Percentiles rank a stretch among this genome's conserved stretches.
Conservation (phyloP, 2,888 invertebrate species). For the Diabrotica balteata region DNA sequence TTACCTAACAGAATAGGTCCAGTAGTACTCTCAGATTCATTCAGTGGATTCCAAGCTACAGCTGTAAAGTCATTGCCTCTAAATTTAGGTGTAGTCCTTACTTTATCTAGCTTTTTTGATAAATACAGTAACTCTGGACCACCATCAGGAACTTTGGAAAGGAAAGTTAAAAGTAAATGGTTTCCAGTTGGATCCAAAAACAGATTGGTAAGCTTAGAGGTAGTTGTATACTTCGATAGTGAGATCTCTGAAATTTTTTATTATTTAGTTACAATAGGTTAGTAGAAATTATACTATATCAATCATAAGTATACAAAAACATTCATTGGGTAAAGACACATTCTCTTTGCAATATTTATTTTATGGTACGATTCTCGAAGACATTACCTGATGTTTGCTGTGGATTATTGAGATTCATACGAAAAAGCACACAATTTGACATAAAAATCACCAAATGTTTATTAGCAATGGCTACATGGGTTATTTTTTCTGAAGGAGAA, state of each 20-base stretch:
- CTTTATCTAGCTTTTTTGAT: slow-evolving; percentile 76
- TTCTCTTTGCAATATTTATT: no score
- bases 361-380: no score
- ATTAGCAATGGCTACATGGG: slow-evolving; percentile 81
- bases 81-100: slow-evolving; percentile 71
- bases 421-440: slow-evolving; percentile 80
- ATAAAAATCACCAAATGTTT: slow-evolving; percentile 85
- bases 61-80: slow-evolving; percentile 86
- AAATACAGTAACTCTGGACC: slow-evolving; percentile 82
- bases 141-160: slow-evolving; percentile 65
- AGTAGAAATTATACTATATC: no score
- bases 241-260: slow-evolving; percentile 72
- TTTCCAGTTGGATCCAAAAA: slow-evolving; percentile 88
- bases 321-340: neutral
- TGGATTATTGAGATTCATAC: slow-evolving; percentile 82
- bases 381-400: slow-evolving; percentile 77
- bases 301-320: no score
- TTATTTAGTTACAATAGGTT: neutral
- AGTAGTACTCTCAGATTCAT: slow-evolving; percentile 73
- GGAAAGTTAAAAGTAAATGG: slow-evolving; percentile 81
- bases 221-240: slow-evolving; percentile 69
- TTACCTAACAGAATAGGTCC: slow-evolving; percentile 79
- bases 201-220: slow-evolving; percentile 70
- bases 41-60: slow-evolving; percentile 86
- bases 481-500: slow-evolving; percentile 79